A percentile compares a stretch with the other conserved stretches of the same genome.
phyloP scores from a whole-genome alignment of 1,140 invertebrate species.

The Sminthurides bifidus region DNA sequence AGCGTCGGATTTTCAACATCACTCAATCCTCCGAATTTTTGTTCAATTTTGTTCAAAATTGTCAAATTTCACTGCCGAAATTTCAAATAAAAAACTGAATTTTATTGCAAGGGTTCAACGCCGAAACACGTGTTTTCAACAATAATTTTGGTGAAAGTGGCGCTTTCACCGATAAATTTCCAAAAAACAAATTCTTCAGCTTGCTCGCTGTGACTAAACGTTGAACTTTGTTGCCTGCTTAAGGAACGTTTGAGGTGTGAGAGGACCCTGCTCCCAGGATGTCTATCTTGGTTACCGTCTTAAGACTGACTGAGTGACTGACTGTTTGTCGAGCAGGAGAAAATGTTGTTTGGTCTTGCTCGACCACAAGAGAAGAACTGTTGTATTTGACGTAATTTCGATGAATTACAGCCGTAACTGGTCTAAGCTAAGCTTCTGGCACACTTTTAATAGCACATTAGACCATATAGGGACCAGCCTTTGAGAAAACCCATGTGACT shows the following conservation, averaged over 20 bases:
- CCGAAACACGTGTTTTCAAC: too few relatives aligned
- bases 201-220: neutral
- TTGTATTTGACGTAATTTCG: conserved; percentile 35
- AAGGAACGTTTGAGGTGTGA: neutral
- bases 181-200: too few relatives aligned
- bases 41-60: too few relatives aligned
- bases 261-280: neutral
- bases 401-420: conserved; percentile 37
- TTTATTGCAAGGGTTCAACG: too few relatives aligned
- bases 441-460: conserved; percentile 40
- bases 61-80: too few relatives aligned
- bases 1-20: too few relatives aligned
- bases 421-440: conserved; percentile 34
- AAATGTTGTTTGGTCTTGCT: conserved; percentile 25
- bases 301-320: neutral
- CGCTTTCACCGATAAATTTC: too few relatives aligned
- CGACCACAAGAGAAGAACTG: conserved; percentile 28
- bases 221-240: neutral
- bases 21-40: too few relatives aligned
- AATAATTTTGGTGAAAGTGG: too few relatives aligned
- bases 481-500: conserved; percentile 25
- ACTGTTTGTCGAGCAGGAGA: conserved; percentile 8
- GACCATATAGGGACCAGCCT: conserved; percentile 23
- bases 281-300: conserved; percentile 1
- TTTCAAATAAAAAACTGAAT: too few relatives aligned